These are phyloP conservation scores for Hyaena hyaena DNA, from an alignment of 2,113 vertebrate species.

Conservation along the genomic window DNA sequence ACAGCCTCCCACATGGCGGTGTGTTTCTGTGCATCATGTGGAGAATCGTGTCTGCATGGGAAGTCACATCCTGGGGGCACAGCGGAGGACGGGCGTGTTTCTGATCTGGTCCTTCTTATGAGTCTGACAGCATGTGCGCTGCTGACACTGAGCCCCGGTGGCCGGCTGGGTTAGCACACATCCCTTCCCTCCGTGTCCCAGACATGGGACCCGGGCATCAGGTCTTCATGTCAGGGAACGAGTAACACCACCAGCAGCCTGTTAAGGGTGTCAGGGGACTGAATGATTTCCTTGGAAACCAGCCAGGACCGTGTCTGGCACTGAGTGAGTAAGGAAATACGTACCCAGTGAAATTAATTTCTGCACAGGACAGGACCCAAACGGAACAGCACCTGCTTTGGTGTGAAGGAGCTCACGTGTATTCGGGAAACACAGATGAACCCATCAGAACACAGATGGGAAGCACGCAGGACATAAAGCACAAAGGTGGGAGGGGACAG, in stretches of 20 bases:
- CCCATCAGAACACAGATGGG: accelerated
- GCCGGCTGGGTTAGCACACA: too few species aligned
- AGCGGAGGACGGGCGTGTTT: background rate
- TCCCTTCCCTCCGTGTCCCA: background rate
- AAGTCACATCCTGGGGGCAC: background rate
- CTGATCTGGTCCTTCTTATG: background rate
- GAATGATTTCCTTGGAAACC: background rate
- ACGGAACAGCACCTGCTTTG: background rate
- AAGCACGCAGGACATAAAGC: background rate
- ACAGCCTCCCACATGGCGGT: background rate
- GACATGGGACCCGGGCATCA: background rate
- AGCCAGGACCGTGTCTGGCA: background rate
- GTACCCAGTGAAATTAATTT: background rate
- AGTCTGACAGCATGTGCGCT: background rate
- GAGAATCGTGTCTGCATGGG: accelerated
- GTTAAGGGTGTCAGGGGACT: background rate
- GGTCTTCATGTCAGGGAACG: too few species aligned
- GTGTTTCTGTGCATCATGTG: background rate
- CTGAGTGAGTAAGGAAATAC: background rate
- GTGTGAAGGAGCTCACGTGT: background rate
- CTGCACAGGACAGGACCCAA: background rate
- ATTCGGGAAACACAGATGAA: background rate
- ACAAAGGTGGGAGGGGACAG: accelerated
- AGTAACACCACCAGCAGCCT: background rate
- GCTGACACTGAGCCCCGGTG: background rate